Conservation (phyloP, 1,140 invertebrate genomes). For the Sinella curviseta region DNA sequence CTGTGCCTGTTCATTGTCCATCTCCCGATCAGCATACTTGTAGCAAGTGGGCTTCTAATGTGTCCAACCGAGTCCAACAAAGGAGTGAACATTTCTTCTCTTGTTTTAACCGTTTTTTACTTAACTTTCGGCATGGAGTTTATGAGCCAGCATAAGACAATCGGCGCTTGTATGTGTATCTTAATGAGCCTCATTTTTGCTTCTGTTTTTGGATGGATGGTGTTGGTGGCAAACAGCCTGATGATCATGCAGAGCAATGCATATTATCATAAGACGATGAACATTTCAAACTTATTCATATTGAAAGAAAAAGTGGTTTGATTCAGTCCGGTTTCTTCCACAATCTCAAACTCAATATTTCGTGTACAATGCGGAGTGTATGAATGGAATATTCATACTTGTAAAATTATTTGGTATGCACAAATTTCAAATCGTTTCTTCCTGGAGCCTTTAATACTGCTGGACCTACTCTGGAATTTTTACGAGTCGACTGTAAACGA, state of each 20-base stretch:
- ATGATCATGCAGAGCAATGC: too few relatives aligned
- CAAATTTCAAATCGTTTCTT: background rate
- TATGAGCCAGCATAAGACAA: background rate
- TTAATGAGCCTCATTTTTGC: constrained; percentile 17
- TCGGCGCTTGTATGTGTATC: background rate
- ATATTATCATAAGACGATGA: too few relatives aligned
- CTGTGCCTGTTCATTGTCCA: background rate
- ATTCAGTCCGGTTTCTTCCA: constrained; percentile 1
- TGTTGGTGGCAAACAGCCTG: constrained; percentile 3
- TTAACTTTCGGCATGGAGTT: background rate
- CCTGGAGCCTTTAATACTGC: background rate
- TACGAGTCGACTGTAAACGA: too few relatives aligned
- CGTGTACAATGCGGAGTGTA: too few relatives aligned
- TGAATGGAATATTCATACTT: too few relatives aligned
- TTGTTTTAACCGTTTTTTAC: background rate
- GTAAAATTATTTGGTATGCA: too few relatives aligned
- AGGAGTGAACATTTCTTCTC: background rate
- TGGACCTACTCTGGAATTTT: too few relatives aligned
- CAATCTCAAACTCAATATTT: too few relatives aligned
- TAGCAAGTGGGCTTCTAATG: background rate
- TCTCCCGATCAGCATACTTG: background rate
- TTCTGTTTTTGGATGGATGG: background rate
- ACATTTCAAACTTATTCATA: too few relatives aligned
- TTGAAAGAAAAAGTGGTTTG: background rate
- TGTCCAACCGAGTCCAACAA: background rate